phyloP scores from a whole-genome alignment of 2,113 vertebrate species.

The Cisticola juncidis region DNA sequence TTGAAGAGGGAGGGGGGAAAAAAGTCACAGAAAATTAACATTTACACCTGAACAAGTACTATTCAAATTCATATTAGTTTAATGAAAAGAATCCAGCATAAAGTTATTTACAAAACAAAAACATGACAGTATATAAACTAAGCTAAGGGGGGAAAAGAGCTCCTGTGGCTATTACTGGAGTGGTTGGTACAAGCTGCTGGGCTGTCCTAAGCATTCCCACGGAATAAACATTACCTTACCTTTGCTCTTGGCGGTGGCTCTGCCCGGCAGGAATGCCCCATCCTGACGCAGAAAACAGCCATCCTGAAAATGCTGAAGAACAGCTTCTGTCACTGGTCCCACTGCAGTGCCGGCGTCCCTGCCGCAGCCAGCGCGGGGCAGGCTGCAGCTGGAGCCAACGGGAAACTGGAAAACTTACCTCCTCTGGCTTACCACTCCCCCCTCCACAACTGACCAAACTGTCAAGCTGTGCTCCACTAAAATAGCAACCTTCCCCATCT shows the following conservation, averaged over 20 bases:
- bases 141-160: conserved; percentile 42
- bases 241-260: conserved; percentile 84
- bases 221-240: conserved; percentile 91
- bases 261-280: conserved; percentile 82
- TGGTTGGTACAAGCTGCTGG: conserved; percentile 45
- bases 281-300: conserved; percentile 88
- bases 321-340: conserved; percentile 93
- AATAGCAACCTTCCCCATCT: conserved; percentile 34
- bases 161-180: conserved; percentile 53
- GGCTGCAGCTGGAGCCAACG: conserved; percentile 73
- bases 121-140: conserved; percentile 39
- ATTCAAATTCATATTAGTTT: conserved; percentile 28
- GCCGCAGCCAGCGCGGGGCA: conserved; percentile 67
- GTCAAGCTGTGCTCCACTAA: conserved; percentile 50
- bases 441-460: conserved; percentile 61
- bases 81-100: conserved; percentile 30
- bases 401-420: conserved; percentile 75
- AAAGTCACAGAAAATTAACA: conserved; percentile 58
- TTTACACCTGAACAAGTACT: conserved; percentile 64
- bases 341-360: conserved; percentile 77
- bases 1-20: conserved; percentile 22
- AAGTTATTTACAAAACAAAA: conserved; percentile 39
- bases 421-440: conserved; percentile 65
- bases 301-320: conserved; percentile 95
- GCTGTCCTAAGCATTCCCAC: conserved; percentile 80